Conservation (phyloP, 1,140 invertebrate species). For the Caenorhabditis brenneri region DNA sequence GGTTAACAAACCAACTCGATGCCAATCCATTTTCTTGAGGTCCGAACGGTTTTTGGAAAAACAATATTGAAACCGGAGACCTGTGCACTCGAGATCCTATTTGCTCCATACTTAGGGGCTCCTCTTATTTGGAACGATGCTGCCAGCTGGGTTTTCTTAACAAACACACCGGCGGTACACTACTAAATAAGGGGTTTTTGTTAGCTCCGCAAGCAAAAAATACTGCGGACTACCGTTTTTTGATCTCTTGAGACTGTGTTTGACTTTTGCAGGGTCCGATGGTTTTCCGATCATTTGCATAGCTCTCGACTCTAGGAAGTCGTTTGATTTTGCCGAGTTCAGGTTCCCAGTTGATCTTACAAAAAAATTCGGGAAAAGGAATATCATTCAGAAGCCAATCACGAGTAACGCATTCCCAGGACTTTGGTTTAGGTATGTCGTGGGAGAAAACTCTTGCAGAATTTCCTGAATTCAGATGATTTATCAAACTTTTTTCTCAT, state of each 20-base stretch:
- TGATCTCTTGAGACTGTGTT: background rate
- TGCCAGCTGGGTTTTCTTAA: background rate
- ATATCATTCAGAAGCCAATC: too few relatives aligned
- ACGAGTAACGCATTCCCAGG: too few relatives aligned
- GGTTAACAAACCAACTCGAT: too few relatives aligned
- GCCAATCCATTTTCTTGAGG: too few relatives aligned
- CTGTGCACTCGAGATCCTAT: background rate
- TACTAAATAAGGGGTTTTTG: background rate
- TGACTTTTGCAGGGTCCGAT: background rate
- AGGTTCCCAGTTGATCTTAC: too few relatives aligned
- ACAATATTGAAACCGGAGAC: background rate
- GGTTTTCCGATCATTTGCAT: background rate
- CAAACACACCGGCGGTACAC: background rate
- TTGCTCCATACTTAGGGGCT: background rate
- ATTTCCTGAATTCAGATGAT: too few relatives aligned
- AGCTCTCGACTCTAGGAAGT: background rate
- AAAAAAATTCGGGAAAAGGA: background rate
- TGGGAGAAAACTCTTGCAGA: too few relatives aligned
- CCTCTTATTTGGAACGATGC: background rate
- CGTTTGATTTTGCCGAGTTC: background rate
- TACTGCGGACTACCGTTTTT: slow-evolving; percentile 11
- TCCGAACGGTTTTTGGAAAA: too few relatives aligned
- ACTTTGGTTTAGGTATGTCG: too few relatives aligned
- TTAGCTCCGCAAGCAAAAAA: slow-evolving; percentile 35
- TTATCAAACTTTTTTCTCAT: too few relatives aligned